Evolutionary conservation across 2,888 invertebrate genomes (phyloP), one percentile per base, ranked within the genome.

Genomic region (Parascotia fuliginaria): DNA sequence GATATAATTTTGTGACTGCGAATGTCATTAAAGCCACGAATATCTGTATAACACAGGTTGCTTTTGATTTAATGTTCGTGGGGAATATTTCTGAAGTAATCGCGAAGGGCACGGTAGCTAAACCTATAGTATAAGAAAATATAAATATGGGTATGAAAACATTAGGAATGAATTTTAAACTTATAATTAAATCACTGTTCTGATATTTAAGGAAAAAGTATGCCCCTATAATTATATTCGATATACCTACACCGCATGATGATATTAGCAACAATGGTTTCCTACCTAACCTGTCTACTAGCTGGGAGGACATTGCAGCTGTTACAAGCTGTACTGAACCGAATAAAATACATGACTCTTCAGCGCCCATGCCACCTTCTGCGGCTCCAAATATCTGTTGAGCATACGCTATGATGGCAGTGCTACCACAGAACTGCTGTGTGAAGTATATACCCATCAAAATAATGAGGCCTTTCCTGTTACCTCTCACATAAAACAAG

Each of bases 81-180:
- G 95, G 93, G 75, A 95, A 94, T 72, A 95, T 89, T 81, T 95
- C 95, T 2, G 94, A 94, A 32, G 94, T 93, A 40, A 94, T 92
- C 31, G 94, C 93, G 71, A 94, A 94, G 19, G 94, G 94, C 61
- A 94, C 89, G 2, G 94, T 94, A 0, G 94, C 94, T 73, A 94
- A 89, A 11, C 94, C 94, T 71, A 94, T 87, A 2, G 94, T 93
- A 50, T 94, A 94, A 28, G 93, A 93, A 63, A 93, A 93, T 82
- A 94, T 94, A 83, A 94, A 94, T 56, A 93, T 85, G 22, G 94
- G 92, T 70, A 94, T 88, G 67, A 93, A 93, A 59, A 91, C 83
- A 45, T 94, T 86, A 53, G 94, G 94, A 73, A 94, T 84, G 91
- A 93, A 93, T 42, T 83, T 87, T 49, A 93, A 65, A 46, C 81